Conservation (phyloP, 2,113 vertebrate species). For the Cettia cetti region DNA sequence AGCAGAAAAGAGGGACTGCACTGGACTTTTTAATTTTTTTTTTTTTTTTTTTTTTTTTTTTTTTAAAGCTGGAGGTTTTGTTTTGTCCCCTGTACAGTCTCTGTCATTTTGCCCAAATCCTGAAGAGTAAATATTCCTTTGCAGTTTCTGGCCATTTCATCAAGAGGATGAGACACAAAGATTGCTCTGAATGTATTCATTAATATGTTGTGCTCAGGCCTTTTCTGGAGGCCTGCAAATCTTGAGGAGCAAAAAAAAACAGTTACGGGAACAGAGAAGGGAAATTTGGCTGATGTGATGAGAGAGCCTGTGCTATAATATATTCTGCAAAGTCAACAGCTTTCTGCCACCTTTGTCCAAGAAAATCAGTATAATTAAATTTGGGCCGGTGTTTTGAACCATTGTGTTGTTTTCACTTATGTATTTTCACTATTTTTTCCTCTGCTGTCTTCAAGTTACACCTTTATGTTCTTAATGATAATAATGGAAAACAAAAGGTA, state of each 20-base stretch:
- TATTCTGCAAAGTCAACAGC: neutral
- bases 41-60: neutral
- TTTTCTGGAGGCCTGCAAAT: neutral
- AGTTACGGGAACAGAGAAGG: neutral
- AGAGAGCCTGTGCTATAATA: neutral
- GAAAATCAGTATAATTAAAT: neutral
- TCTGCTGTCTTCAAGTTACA: neutral
- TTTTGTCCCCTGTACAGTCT: neutral
- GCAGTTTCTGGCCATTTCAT: neutral
- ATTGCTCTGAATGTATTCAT: neutral
- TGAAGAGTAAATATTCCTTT: neutral
- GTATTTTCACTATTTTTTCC: neutral
- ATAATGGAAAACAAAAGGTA: neutral
- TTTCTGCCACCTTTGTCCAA: neutral
- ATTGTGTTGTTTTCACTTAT: neutral
- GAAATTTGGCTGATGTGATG: neutral
- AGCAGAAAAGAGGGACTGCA: neutral
- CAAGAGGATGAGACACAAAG: neutral
- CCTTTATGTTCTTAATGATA: neutral
- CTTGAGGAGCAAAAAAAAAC: neutral
- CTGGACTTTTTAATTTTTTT: too few relatives aligned
- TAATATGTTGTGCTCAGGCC: neutral
- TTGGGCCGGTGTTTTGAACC: neutral
- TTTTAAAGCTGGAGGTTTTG: neutral
- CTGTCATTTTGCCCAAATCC: neutral